phyloP scores from a whole-genome alignment of 2,113 vertebrate genomes.

The Taurulus bubalis region DNA sequence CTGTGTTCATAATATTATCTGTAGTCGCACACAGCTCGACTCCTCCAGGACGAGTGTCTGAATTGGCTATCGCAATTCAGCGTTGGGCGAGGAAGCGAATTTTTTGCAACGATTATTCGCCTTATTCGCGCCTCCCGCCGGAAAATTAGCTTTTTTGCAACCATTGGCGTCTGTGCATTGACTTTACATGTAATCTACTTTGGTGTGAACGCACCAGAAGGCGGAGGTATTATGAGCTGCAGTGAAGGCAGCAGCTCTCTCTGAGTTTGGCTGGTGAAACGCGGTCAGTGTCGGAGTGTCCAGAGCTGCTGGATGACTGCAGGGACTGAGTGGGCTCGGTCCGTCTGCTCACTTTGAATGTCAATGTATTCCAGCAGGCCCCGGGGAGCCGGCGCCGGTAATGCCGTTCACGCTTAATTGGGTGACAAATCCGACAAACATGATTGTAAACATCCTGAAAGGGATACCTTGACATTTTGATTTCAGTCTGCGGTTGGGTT shows the following conservation, averaged over 20 bases:
- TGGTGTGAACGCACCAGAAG: no score
- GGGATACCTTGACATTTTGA: conserved; percentile 71
- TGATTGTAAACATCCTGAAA: conserved; percentile 76
- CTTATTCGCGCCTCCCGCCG: no score
- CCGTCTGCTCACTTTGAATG: conserved; percentile 68
- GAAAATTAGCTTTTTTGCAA: no score
- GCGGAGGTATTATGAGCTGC: neutral
- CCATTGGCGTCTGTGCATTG: no score
- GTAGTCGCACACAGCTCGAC: no score
- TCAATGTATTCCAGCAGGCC: conserved; percentile 66
- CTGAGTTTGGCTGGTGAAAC: conserved; percentile 6
- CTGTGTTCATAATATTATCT: no score
- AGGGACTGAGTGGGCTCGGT: conserved; percentile 52
- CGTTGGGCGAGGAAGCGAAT: no score
- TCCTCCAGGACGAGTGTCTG: no score
- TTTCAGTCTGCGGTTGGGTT: conserved; percentile 37
- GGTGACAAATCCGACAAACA: conserved; percentile 72
- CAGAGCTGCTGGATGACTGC: conserved; percentile 43
- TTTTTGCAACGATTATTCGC: no score
- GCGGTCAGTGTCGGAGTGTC: conserved; percentile 37
- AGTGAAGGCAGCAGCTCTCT: conserved; percentile 8
- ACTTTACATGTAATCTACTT: no score
- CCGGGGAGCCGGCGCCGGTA: conserved; percentile 38
- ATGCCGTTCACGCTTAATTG: conserved; percentile 69
- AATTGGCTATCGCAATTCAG: no score